phyloP scores from a whole-genome alignment of 2,888 invertebrate genomes.

The Eledone cirrhosa region DNA sequence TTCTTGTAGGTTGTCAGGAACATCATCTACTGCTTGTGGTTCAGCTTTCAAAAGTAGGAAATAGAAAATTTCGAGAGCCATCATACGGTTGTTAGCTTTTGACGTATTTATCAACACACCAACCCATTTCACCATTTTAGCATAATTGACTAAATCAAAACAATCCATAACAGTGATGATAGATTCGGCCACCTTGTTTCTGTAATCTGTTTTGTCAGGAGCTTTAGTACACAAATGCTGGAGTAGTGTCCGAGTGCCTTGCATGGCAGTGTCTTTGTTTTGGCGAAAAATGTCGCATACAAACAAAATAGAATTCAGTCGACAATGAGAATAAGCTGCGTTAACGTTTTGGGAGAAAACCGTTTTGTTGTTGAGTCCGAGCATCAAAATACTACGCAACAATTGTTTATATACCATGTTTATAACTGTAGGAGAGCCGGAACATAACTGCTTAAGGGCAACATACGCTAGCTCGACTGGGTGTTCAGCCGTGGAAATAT shows the following conservation, averaged over 20 bases:
- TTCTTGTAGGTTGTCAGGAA: slow-evolving; percentile 42
- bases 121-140: slow-evolving; percentile 9
- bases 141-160: slow-evolving; percentile 14
- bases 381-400: slow-evolving; percentile 11
- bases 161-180: not conserved
- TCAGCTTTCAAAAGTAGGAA: slow-evolving; percentile 63
- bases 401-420: slow-evolving; percentile 11
- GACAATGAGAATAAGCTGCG: not conserved
- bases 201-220: slow-evolving; percentile 68
- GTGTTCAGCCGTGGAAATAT: slow-evolving; percentile 34
- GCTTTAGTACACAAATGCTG: slow-evolving; percentile 68
- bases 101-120: not conserved
- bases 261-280: slow-evolving; percentile 53
- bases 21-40: slow-evolving; percentile 40
- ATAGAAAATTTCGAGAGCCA: slow-evolving; percentile 70
- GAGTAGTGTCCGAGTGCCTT: slow-evolving; percentile 63
- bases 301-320: slow-evolving; percentile 8
- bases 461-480: not conserved
- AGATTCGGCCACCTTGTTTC: slow-evolving; percentile 65
- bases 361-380: slow-evolving; percentile 11
- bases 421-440: not conserved
- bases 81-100: slow-evolving; percentile 63
- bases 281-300: slow-evolving; percentile 45
- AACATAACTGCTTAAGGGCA: not conserved
- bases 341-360: not conserved